phyloP scores from a whole-genome alignment of 2,797 vertebrate species.

The Menidia menidia region DNA sequence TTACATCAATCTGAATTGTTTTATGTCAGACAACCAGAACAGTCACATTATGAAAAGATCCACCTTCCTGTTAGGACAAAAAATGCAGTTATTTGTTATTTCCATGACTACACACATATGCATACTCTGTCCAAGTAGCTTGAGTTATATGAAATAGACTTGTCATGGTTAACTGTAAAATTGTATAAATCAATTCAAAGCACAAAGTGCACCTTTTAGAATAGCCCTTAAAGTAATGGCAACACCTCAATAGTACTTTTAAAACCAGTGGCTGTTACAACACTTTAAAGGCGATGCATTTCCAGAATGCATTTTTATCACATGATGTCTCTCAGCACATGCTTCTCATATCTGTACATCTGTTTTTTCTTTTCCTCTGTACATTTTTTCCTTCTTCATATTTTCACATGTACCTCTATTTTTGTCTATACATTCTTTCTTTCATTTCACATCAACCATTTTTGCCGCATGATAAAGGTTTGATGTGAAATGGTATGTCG shows the following conservation, averaged over 20 bases:
- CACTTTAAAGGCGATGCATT: neutral
- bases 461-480: slow-evolving; percentile 40
- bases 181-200: slow-evolving; percentile 32
- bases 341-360: neutral
- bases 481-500: slow-evolving; percentile 46
- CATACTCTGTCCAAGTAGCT: slow-evolving; percentile 13
- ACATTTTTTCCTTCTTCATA: neutral
- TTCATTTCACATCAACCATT: slow-evolving; percentile 25
- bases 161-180: slow-evolving; percentile 24
- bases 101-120: neutral
- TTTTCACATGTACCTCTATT: neutral
- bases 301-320: slow-evolving; percentile 1
- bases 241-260: slow-evolving; percentile 12
- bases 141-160: slow-evolving; percentile 26
- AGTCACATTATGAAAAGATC: slow-evolving; percentile 23
- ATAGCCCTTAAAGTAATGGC: slow-evolving; percentile 20
- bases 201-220: slow-evolving; percentile 35
- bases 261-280: slow-evolving; percentile 5
- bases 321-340: neutral
- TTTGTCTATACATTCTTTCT: neutral
- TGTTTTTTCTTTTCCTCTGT: neutral
- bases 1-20: neutral
- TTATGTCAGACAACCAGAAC: slow-evolving; percentile 31
- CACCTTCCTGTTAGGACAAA: slow-evolving; percentile 17
- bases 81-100: slow-evolving; percentile 25